Percentiles rank a stretch among this genome's conserved stretches.
phyloP scores from a whole-genome alignment of 2,113 vertebrate genomes.

The Caretta caretta region DNA sequence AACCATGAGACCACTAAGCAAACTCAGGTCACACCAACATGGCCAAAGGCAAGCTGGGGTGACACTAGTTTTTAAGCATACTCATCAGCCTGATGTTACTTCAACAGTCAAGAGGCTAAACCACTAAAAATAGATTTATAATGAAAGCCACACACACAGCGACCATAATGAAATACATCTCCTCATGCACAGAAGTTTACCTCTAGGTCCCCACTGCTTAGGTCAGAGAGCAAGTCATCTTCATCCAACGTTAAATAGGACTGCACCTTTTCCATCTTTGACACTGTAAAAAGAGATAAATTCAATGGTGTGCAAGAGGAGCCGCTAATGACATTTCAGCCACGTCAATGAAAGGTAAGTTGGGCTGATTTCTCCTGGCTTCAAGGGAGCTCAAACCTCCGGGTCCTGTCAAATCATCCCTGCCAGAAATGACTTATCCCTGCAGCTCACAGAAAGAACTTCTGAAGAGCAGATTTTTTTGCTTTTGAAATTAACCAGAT shows the following conservation, averaged over 20 bases:
- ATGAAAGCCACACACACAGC: no score
- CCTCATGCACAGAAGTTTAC: not conserved
- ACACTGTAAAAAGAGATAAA: not conserved
- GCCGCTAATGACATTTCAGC: not conserved
- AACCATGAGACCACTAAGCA: not conserved
- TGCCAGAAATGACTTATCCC: not conserved
- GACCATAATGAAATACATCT: not conserved
- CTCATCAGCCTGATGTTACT: not conserved
- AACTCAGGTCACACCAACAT: not conserved
- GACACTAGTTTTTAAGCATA: not conserved
- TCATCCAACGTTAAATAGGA: not conserved
- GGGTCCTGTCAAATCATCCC: not conserved
- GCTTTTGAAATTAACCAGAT: not conserved
- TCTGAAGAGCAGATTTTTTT: not conserved
- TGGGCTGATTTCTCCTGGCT: not conserved
- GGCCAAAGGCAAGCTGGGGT: not conserved
- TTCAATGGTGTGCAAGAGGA: not conserved
- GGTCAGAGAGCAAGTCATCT: not conserved
- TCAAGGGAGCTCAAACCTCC: not conserved
- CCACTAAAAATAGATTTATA: not conserved
- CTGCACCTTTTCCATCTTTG: not conserved
- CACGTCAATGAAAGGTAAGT: not conserved
- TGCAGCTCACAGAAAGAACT: not conserved
- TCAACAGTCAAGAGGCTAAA: not conserved
- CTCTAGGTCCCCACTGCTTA: not conserved